A percentile compares a stretch with the other conserved stretches of the same genome.
phyloP scores from a whole-genome alignment of 2,113 vertebrate species.

The Helogale parvula region DNA sequence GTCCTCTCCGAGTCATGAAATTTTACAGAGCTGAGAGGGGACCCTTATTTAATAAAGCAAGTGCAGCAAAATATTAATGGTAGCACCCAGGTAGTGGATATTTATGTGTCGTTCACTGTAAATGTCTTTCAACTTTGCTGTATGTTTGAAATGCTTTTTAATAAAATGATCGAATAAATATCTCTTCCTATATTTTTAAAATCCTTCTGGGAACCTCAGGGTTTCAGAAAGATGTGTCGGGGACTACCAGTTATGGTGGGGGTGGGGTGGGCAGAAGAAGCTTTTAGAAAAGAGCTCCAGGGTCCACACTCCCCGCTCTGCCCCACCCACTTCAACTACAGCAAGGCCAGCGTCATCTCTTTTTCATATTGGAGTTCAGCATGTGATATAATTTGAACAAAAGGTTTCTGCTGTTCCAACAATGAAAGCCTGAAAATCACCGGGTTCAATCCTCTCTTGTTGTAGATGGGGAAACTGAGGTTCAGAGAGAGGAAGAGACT shows the following conservation, averaged over 20 bases:
- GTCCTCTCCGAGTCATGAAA: neutral
- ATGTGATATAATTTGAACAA: neutral
- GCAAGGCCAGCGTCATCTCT: neutral
- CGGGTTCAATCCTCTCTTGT: neutral
- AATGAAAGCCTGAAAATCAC: neutral
- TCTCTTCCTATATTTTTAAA: neutral
- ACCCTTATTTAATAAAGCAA: neutral
- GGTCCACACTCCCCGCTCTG: rapidly evolving
- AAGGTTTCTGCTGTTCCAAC: neutral
- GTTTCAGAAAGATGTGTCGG: neutral
- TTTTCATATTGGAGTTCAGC: neutral
- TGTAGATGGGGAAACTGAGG: neutral
- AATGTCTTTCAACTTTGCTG: neutral
- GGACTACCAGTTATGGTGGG: neutral
- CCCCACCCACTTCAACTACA: neutral
- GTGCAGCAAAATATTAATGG: neutral
- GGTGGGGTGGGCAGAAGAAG: too few species aligned
- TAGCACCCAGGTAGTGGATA: neutral
- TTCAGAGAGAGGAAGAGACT: neutral
- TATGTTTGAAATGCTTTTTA: neutral
- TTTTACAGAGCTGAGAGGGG: neutral
- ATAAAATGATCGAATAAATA: neutral
- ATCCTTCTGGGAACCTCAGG: neutral
- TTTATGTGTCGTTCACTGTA: neutral
- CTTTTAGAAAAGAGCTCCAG: neutral